A percentile compares a stretch with the other conserved stretches of the same genome.
Conservation (phyloP, 2,797 vertebrate genomes). For the Valencia hispanica region DNA sequence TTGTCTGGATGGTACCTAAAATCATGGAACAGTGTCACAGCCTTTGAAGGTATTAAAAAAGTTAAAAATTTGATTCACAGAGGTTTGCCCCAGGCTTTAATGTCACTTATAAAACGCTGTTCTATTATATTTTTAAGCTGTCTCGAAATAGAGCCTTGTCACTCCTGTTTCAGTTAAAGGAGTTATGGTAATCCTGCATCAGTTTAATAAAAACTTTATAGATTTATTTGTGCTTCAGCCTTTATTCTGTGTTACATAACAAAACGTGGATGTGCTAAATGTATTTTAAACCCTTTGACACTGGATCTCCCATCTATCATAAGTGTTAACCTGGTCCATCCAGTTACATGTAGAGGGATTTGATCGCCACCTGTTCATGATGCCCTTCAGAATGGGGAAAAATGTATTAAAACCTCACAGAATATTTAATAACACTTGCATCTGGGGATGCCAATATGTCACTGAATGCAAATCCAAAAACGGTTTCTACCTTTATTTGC, state of each 20-base stretch:
- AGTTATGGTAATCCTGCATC: neutral
- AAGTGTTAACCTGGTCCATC: neutral
- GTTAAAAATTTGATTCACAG: conserved; percentile 4
- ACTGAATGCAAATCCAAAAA: neutral
- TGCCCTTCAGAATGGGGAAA: neutral
- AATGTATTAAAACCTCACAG: neutral
- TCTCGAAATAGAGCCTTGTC: neutral
- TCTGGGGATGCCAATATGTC: neutral
- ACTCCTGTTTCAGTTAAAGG: neutral
- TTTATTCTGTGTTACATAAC: neutral
- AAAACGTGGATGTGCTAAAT: neutral
- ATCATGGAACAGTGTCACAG: neutral
- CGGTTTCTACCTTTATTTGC: neutral
- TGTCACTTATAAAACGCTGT: neutral
- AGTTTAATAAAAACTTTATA: neutral
- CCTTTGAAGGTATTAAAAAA: neutral
- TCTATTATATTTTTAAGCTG: neutral
- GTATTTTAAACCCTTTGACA: neutral
- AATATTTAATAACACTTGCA: neutral
- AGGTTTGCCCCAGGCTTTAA: neutral
- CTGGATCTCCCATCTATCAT: neutral
- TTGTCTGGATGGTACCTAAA: conserved; percentile 12
- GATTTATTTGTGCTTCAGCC: neutral
- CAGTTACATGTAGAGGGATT: neutral
- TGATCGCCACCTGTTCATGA: neutral